Conservation (phyloP, 2,888 invertebrate genomes). For the Ichneumoninae sp. region DNA sequence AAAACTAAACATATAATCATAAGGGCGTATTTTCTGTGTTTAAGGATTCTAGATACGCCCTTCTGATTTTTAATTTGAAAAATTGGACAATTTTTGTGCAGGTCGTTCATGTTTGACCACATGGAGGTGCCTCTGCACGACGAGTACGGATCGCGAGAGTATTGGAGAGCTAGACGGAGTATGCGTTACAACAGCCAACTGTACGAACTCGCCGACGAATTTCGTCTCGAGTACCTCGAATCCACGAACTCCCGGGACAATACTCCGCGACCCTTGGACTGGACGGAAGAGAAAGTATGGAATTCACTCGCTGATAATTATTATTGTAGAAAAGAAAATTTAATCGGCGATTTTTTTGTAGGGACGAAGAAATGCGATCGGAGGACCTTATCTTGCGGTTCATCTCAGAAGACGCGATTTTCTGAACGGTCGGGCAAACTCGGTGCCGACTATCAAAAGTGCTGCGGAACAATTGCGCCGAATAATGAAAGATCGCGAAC, state of each 20-base stretch:
- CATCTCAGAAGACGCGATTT: conserved; percentile 97
- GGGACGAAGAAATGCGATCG: conserved; percentile 85
- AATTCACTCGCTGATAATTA: conserved; percentile 15
- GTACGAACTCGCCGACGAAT: conserved; percentile 88
- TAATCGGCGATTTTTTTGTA: conserved; percentile 70
- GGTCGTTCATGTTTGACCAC: conserved; percentile 89
- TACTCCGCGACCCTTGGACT: conserved; percentile 87
- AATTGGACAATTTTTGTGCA: conserved; percentile 78
- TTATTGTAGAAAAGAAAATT: background rate
- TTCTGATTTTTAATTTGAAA: background rate
- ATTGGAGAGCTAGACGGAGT: conserved; percentile 95
- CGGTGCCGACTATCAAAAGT: conserved; percentile 91
- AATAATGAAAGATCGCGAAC: conserved; percentile 86
- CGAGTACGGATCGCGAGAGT: conserved; percentile 92
- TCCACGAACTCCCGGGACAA: conserved; percentile 87
- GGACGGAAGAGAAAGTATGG: conserved; percentile 87
- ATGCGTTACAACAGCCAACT: conserved; percentile 94
- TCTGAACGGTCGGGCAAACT: conserved; percentile 89
- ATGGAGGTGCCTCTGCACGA: conserved; percentile 96
- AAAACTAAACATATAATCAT: background rate
- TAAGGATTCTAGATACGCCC: no score
- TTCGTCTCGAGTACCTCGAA: conserved; percentile 87
- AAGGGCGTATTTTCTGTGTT: no score
- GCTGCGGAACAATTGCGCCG: conserved; percentile 91
- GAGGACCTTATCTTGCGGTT: conserved; percentile 91